Evolutionary conservation across 2,888 invertebrate genomes (phyloP).

Genomic region (Creontiades dilutus): DNA sequence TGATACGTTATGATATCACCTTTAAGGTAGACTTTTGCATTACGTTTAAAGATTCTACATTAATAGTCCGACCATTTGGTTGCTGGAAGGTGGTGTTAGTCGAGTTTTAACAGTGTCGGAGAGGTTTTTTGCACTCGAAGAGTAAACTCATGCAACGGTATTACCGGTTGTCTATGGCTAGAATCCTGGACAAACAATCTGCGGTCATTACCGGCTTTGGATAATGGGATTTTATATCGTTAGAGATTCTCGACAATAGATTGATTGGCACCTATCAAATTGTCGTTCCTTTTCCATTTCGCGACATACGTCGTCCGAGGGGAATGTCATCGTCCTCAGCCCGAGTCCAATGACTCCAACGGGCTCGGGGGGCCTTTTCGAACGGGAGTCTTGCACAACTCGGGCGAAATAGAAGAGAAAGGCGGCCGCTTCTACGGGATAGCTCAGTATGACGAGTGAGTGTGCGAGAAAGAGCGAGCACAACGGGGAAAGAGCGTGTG

Average conservation of each 20-base stretch:
- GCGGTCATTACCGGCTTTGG: not conserved
- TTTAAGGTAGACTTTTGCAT: too few species aligned
- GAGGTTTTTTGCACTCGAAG: too few species aligned
- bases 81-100: too few species aligned
- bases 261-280: not conserved
- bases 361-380: not conserved
- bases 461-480: not conserved
- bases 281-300: not conserved
- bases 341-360: constrained; percentile 28
- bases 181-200: too few species aligned
- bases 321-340: constrained; percentile 6
- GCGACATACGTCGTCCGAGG: not conserved
- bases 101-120: too few species aligned
- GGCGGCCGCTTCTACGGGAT: not conserved
- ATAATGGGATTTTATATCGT: constrained; percentile 10
- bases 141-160: too few species aligned
- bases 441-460: not conserved
- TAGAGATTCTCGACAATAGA: not conserved
- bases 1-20: too few species aligned
- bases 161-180: too few species aligned
- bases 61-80: too few species aligned
- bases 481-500: not conserved
- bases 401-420: constrained; percentile 27
- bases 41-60: too few species aligned
- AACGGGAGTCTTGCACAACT: constrained; percentile 37